A percentile compares a stretch with the other conserved stretches of the same genome.
These are phyloP conservation scores for Todiramphus chloris DNA, from an alignment of 2,113 vertebrate genomes.

Conservation along the genomic window DNA sequence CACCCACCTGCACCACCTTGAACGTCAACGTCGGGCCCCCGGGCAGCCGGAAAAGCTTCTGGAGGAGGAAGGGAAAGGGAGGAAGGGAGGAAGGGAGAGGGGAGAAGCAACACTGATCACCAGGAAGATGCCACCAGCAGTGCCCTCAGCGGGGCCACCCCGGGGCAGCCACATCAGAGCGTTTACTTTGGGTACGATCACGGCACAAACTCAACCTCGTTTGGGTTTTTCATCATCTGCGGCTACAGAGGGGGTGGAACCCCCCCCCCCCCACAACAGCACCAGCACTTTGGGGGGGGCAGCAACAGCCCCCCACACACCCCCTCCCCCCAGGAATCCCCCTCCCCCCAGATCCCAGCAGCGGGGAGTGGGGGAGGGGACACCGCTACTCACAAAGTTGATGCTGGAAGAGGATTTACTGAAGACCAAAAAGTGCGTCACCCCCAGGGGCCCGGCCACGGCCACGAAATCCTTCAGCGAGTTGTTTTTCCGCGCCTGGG, in stretches of 20 bases:
- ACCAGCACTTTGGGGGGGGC: too few species aligned
- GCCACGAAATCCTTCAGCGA: slow-evolving; percentile 90
- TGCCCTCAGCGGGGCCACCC: too few species aligned
- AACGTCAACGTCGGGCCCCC: slow-evolving; percentile 90
- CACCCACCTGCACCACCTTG: slow-evolving; percentile 79
- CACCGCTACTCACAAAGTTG: slow-evolving; percentile 80
- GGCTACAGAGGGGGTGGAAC: not conserved
- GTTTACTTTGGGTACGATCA: slow-evolving; percentile 76
- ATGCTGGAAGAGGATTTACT: slow-evolving; percentile 79
- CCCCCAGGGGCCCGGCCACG: slow-evolving; percentile 87
- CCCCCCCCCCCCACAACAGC: not conserved
- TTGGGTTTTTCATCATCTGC: not conserved
- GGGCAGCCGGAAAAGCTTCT: slow-evolving; percentile 90
- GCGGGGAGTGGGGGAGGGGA: not conserved
- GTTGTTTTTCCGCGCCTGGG: slow-evolving; percentile 85
- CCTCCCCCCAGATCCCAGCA: too few species aligned
- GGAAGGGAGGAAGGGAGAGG: too few species aligned
- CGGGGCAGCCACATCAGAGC: slow-evolving; percentile 55
- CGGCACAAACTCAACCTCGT: not conserved
- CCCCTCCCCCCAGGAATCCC: too few species aligned
- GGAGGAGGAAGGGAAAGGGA: not conserved
- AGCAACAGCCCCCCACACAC: too few species aligned
- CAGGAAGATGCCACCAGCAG: too few species aligned
- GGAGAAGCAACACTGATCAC: fast-evolving
- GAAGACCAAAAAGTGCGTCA: slow-evolving; percentile 89